Percentiles rank a stretch among this genome's conserved stretches.
phyloP scores from a whole-genome alignment of 2,888 invertebrate species.

The Eupithecia subfuscata region DNA sequence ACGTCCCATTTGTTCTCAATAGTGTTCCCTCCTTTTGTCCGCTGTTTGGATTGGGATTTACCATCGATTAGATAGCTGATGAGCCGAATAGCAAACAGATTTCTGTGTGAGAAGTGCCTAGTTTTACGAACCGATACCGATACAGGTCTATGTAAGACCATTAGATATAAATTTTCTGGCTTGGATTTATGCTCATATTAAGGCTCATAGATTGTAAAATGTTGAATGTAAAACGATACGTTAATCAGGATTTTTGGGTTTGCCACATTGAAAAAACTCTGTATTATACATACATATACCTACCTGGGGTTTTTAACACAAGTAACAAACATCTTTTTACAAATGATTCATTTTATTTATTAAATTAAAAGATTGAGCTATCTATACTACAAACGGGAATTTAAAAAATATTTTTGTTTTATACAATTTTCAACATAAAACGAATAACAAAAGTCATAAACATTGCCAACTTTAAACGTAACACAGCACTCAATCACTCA shows the following conservation, averaged over 20 bases:
- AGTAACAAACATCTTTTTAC: conserved; percentile 28
- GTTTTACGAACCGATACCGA: not conserved
- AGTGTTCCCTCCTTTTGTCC: conserved; percentile 39
- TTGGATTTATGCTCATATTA: not conserved
- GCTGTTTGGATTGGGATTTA: conserved; percentile 9
- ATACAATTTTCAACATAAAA: conserved; percentile 40
- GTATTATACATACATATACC: not conserved
- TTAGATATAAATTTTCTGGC: no score
- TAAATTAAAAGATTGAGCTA: conserved; percentile 43
- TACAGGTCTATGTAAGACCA: no score
- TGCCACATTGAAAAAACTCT: not conserved
- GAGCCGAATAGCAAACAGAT: conserved; percentile 7
- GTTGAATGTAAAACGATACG: not conserved
- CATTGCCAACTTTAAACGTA: conserved; percentile 59
- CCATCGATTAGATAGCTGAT: conserved; percentile 3
- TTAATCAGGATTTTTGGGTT: not conserved
- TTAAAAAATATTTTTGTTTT: conserved; percentile 38
- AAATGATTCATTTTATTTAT: conserved; percentile 42
- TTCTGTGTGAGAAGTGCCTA: not conserved
- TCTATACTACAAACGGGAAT: conserved; percentile 32
- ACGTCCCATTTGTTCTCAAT: conserved; percentile 54
- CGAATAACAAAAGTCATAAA: conserved; percentile 47
- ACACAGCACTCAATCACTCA: conserved; percentile 72
- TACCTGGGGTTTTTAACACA: not conserved
- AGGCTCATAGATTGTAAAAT: not conserved